Evolutionary conservation across 2,888 invertebrate species (phyloP), one percentile per base, ranked within the genome.

Genomic region (Coronaproctus castanopsis): DNA sequence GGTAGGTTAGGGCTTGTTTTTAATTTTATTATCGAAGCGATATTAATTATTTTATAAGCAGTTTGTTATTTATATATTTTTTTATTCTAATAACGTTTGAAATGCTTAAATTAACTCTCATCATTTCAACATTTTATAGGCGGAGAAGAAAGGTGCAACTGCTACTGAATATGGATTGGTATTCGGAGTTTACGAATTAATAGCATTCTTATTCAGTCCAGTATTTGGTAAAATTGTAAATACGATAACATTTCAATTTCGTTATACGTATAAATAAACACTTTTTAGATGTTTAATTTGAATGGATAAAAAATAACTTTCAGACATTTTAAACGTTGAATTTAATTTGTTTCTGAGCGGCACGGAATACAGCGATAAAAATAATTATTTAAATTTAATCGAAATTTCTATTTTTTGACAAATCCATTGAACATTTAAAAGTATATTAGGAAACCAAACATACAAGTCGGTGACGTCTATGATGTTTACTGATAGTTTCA

Each of bases 151-250:
- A 67, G 73, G 73, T 20, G 73, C 74, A 2, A 71, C 72, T 24
- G 71, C 73, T 2, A 70, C 74, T 0, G 70, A 74, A 61, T 74
- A 74, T 65, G 76, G 76, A 1, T 69, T 76, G 58, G 74, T 76
- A 2, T 76, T 77, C 65, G 76, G 75, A 5, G 68, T 73, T 21
- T 76, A 73, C 66, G 74, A 76, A 61, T 67, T 77, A 20, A 65
- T 68, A 1, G 66, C 69, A 14, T 70, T 70, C 62, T 21, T 70
- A 20, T 66, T 65, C 59, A 67, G 68, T 24, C 76, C 76, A 2
- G 57, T 76, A 10, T 72, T 73, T 65, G 76, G 76, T 57, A 72
- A 71, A 67, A 66, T 74, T 66, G 75, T 74, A 65, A 69, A 67
- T 67, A 54, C 20, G 54, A 49, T 21, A 21, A 19, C 19, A 21